Evolutionary conservation across 2,113 vertebrate genomes (phyloP).

Genomic region (Elephantulus edwardii): DNA sequence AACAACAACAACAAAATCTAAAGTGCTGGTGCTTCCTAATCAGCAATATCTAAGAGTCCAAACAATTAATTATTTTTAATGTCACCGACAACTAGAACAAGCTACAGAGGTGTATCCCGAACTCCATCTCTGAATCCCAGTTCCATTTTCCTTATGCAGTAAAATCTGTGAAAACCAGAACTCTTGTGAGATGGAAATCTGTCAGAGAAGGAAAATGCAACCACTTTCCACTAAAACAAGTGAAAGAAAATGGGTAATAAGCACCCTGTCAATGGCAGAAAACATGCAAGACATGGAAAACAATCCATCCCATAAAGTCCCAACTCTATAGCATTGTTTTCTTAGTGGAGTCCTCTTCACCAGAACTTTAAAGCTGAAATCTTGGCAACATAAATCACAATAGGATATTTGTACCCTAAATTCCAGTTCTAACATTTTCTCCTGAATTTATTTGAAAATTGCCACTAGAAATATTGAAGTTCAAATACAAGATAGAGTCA

Average conservation of each 20-base stretch:
- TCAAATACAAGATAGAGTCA: background rate
- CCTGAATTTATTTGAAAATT: conserved; percentile 54
- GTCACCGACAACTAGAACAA: background rate
- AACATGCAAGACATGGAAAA: background rate
- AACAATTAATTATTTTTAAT: background rate
- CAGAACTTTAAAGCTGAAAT: background rate
- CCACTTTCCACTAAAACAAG: background rate
- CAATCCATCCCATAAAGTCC: background rate
- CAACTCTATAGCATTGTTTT: background rate
- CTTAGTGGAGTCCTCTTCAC: background rate
- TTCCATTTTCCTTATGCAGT: background rate
- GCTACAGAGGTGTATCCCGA: background rate
- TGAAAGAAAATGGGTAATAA: background rate
- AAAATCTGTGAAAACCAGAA: background rate
- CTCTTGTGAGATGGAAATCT: background rate
- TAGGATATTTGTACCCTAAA: background rate
- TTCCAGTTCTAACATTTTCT: conserved; percentile 13
- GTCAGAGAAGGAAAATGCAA: background rate
- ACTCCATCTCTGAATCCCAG: background rate
- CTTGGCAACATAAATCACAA: background rate
- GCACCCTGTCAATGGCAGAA: background rate
- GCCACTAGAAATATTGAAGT: conserved; percentile 50
- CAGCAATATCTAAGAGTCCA: background rate
- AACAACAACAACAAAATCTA: no score
- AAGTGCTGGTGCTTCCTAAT: background rate